phyloP scores from a whole-genome alignment of 30 jellyfish, hydroid and myxozoan species.

The Catostylus mosaicus region DNA sequence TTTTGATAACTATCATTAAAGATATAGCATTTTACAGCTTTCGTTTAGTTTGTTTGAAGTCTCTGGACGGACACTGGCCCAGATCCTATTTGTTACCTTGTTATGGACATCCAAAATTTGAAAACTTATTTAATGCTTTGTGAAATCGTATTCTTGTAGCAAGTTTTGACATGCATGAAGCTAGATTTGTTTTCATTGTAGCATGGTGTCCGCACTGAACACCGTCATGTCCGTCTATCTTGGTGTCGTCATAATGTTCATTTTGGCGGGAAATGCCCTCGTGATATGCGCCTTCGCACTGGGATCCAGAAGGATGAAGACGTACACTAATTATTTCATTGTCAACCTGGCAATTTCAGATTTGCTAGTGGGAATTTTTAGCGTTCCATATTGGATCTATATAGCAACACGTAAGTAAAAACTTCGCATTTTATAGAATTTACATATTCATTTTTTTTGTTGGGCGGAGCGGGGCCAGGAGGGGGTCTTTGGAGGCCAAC shows the following conservation, averaged over 20 bases:
- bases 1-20: too few species aligned
- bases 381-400: conserved; percentile 87
- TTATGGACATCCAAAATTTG: too few species aligned
- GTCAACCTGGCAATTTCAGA: conserved; percentile 89
- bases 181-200: conserved; percentile 21
- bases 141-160: neutral
- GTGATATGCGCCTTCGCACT: conserved; percentile 78
- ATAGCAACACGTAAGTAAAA: conserved; percentile 65
- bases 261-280: conserved; percentile 84
- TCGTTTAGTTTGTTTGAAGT: too few species aligned
- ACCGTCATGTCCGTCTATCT: conserved; percentile 55
- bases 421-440: neutral
- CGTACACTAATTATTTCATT: conserved; percentile 86
- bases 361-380: conserved; percentile 80
- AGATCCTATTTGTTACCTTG: too few species aligned
- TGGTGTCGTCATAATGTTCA: conserved; percentile 55
- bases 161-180: too few species aligned
- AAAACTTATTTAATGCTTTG: too few species aligned
- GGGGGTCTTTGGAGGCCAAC: too few species aligned
- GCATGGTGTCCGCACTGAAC: conserved; percentile 54
- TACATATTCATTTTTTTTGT: too few species aligned
- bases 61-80: too few species aligned
- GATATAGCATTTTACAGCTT: too few species aligned
- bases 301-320: conserved; percentile 83
- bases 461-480: too few species aligned